phyloP scores from a whole-genome alignment of 2,113 vertebrate genomes.

The Dipodomys ordii region DNA sequence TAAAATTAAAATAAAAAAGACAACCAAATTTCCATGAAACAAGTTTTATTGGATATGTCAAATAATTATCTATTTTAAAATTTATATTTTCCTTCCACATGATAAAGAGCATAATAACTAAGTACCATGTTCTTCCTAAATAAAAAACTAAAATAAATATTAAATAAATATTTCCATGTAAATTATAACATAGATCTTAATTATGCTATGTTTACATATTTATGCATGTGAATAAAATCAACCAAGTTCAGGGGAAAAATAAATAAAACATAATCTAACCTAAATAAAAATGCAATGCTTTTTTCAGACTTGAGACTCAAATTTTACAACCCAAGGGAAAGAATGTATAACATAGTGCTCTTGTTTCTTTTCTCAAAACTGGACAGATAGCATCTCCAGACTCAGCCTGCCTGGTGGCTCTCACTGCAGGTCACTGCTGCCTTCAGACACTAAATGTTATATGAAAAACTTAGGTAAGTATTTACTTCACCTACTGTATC shows the following conservation, averaged over 20 bases:
- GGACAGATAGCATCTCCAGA: no score
- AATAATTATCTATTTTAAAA: conserved; percentile 27
- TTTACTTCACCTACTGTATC: neutral
- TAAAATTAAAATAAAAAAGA: no score
- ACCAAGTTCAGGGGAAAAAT: neutral
- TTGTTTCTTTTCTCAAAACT: neutral
- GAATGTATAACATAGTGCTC: neutral
- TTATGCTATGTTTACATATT: neutral
- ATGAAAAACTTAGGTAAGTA: neutral
- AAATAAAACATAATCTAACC: conserved; percentile 54
- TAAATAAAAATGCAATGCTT: neutral
- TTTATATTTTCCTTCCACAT: conserved; percentile 55
- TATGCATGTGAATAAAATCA: neutral
- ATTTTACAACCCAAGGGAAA: neutral
- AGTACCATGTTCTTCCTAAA: neutral
- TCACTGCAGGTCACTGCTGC: neutral
- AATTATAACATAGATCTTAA: conserved; percentile 12
- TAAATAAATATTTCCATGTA: conserved; percentile 22
- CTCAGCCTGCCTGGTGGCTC: neutral
- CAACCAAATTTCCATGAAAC: conserved; percentile 3
- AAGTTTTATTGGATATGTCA: conserved; percentile 32
- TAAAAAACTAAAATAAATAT: conserved; percentile 9
- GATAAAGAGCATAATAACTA: neutral
- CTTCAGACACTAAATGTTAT: neutral
- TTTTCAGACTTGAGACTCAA: neutral